These are phyloP conservation scores for Nephrotoma appendiculata DNA, from an alignment of 2,888 invertebrate species.

Conservation along the genomic window DNA sequence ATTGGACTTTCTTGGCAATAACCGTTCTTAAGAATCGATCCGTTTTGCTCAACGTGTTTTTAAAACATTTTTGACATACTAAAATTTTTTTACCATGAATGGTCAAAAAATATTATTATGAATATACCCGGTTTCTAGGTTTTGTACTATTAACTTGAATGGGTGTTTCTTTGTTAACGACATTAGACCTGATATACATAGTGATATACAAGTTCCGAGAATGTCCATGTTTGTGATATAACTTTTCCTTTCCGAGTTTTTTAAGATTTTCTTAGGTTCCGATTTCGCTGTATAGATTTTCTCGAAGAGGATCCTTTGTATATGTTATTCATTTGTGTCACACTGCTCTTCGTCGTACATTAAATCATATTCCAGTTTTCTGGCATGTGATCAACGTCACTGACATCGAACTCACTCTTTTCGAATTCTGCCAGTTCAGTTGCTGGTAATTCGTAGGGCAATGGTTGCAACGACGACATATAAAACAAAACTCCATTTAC, in stretches of 20 bases:
- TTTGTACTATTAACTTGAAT: not conserved
- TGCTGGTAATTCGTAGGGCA: too few relatives aligned
- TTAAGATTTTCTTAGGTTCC: not conserved
- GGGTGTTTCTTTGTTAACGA: too few relatives aligned
- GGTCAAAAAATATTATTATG: too few relatives aligned
- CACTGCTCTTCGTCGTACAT: not conserved
- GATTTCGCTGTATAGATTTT: not conserved
- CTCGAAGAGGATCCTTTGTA: too few relatives aligned
- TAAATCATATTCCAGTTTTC: not conserved
- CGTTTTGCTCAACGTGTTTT: conserved; percentile 12
- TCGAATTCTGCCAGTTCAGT: not conserved
- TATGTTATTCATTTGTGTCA: not conserved
- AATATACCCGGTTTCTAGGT: conserved; percentile 10
- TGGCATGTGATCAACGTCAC: not conserved
- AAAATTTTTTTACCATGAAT: too few relatives aligned
- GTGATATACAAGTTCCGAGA: not conserved
- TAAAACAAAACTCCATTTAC: not conserved
- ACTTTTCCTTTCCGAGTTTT: not conserved
- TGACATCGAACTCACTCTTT: not conserved
- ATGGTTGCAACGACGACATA: too few relatives aligned
- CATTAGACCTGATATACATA: too few relatives aligned
- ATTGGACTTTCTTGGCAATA: conserved; percentile 11
- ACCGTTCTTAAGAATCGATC: conserved; percentile 13
- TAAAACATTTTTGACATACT: conserved; percentile 14
- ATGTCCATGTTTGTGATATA: not conserved